Conservation (phyloP, 2,113 vertebrate species). For the Oostethus manadensis region DNA sequence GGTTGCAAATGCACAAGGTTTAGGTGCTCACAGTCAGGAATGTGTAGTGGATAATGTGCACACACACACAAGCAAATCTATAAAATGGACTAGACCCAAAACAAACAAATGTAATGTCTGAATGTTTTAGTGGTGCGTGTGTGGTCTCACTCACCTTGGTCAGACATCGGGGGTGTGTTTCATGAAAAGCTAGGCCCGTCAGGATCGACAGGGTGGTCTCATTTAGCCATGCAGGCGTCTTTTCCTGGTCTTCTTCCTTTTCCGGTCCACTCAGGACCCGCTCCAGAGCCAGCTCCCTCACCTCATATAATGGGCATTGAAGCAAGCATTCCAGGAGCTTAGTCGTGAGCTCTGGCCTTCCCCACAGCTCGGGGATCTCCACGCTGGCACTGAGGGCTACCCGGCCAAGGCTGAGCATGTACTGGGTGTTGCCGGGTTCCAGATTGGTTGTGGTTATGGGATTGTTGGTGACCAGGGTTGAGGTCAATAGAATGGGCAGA, state of each 20-base stretch:
- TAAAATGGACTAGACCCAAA: conserved; percentile 27
- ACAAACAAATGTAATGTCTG: conserved; percentile 26
- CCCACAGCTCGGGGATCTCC: conserved; percentile 45
- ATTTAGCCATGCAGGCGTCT: conserved; percentile 47
- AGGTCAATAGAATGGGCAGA: conserved; percentile 67
- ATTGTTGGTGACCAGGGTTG: conserved; percentile 70
- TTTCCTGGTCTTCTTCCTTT: conserved; percentile 18
- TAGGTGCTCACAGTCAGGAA: background rate
- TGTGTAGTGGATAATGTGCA: background rate
- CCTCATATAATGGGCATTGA: conserved; percentile 77
- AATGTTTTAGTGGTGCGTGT: conserved; percentile 20
- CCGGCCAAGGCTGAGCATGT: conserved; percentile 82
- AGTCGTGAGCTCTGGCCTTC: background rate
- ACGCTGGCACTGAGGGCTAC: conserved; percentile 63
- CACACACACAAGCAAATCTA: conserved; percentile 1
- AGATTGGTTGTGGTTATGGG: conserved; percentile 27
- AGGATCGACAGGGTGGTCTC: conserved; percentile 64
- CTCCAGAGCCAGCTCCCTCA: conserved; percentile 76
- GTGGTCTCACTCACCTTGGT: conserved; percentile 80
- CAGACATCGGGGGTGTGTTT: conserved; percentile 82
- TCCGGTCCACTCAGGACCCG: conserved; percentile 68
- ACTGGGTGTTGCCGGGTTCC: conserved; percentile 79
- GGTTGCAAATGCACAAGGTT: background rate
- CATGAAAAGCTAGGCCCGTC: conserved; percentile 74
- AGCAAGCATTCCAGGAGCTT: conserved; percentile 67